Evolutionary conservation across 2,797 vertebrate species (phyloP).

Genomic region (Alectoris magna): DNA sequence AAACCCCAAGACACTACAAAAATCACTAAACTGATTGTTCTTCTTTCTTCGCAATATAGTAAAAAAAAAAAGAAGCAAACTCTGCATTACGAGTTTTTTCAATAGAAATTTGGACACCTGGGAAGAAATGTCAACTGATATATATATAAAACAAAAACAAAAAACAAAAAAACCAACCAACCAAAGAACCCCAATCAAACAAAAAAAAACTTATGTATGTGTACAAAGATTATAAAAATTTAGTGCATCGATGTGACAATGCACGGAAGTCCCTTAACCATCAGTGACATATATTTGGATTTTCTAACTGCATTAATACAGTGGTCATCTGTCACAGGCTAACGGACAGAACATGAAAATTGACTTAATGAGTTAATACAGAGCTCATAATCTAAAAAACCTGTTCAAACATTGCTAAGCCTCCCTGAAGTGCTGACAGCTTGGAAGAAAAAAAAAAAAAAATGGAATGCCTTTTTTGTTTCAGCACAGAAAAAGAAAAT

Average conservation of each 20-base stretch:
- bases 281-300: conserved; percentile 2
- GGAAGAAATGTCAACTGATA: background rate
- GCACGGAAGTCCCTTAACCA: conserved; percentile 18
- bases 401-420: conserved; percentile 36
- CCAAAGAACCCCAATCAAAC: too few species aligned
- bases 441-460: background rate
- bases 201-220: background rate
- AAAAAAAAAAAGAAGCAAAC: background rate
- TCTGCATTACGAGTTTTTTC: background rate
- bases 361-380: conserved; percentile 18
- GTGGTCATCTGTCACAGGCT: conserved; percentile 32
- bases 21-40: background rate
- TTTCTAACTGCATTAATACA: conserved; percentile 29
- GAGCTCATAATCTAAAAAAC: conserved; percentile 46
- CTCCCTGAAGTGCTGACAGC: background rate
- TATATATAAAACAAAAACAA: background rate
- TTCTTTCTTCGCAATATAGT: background rate
- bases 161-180: too few species aligned
- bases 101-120: background rate
- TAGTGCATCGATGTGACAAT: background rate
- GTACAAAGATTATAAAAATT: background rate
- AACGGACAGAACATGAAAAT: conserved; percentile 16
- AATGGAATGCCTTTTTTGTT: background rate
- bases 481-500: conserved; percentile 9
- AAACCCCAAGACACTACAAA: background rate